Base-by-base conservation (phyloP, 1,140 invertebrate genomes). In the Condylostylus longicornis region DNA sequence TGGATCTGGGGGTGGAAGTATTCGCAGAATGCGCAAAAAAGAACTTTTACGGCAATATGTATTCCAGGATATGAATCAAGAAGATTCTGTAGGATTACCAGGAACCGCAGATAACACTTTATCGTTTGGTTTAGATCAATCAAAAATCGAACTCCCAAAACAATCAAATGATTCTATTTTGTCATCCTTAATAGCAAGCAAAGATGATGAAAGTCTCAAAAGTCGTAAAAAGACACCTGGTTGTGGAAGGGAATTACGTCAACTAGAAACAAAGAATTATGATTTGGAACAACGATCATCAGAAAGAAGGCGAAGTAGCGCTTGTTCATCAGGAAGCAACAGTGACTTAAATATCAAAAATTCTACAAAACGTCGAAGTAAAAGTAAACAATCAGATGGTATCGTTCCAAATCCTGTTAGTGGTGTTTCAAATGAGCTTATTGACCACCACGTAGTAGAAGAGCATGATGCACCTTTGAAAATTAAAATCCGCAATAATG, bases 21-120 rank as follows among this genome's bases (percentile, higher is more conserved):
- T 86, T 7, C 63, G 84, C 31, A 66, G 84, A 18, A 89, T 89
- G 84, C 66, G 86, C 4, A 90, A 90, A 61, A 90, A 90, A 49
- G 85, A 90, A 56, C 52, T 90, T 9, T 58, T 90, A 10, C 68
- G 82, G 10, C 74, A 84, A 49, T 89, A 89, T 53, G 85, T 82
- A 59, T 82, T 79, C 1, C 80, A 89, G 54, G 5, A 82, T 82
- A 52, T 61, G 64, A 19, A 49, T 54, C 9, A 58, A 51, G 21
- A 58, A 57, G 47, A 58, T 50, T 38, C 45, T 46, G 1, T 53
- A 34, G 15, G 45, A 40, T 12, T 34, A 15, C 18, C 36, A 74
- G 4, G 74, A 77, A 46, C 45, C 76, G 18, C 54, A 71, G 18
- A n/a, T n/a, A n/a, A n/a, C n/a, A n/a, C n/a, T n/a, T n/a, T n/a